Evolutionary conservation across 2,888 invertebrate genomes (phyloP), one percentile per base, ranked within the genome.

Genomic region (Aleiodes testaceus): DNA sequence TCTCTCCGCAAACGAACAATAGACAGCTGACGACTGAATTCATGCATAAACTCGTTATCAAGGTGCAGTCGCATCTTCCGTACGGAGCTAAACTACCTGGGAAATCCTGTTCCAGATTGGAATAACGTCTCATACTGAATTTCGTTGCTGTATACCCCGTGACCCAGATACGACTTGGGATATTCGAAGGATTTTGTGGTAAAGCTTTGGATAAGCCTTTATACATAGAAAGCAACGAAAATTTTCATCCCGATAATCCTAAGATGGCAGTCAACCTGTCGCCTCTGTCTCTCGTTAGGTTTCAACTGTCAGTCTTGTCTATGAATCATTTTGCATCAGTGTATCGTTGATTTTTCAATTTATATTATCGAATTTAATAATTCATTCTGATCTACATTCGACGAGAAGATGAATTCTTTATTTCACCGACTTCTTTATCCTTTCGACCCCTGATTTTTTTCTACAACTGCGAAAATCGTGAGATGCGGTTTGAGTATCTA

Each of bases 51-150:
- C 42, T 47, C 22, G 59, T 59, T 47, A 59, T 55, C 68, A 59
- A 59, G 47, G 45, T 30, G 30, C 26, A 16, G 9, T 59, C 42
- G 16, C 59, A 59, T 59, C 59, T 36, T 30, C 59, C 14, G 26
- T 42, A 36, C 59, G 36, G 12, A 36, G 36, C 36, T 42, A 59
- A 59, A 59, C 59, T 59, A 42, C 59, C 30, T 42, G 53, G 68
- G 67, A 72, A 64, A 72, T 72, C 67, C 72, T 72, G 67, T 68
- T 44, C 63, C 64, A 68, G 64, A 67, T 72, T 63, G 67, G 52
- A 72, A 72, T 71, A 63, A 68, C 72, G 67, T 68, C 72, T 72
- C 67, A 72, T 72, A 67, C 67, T 55, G 47, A 65, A 45, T 45
- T 45, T n/a, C 45, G 44, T 52, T 16, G 66, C 12, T 30, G 49